Base-by-base conservation (phyloP, 2,113 vertebrate genomes). In the Cathartes aura region DNA sequence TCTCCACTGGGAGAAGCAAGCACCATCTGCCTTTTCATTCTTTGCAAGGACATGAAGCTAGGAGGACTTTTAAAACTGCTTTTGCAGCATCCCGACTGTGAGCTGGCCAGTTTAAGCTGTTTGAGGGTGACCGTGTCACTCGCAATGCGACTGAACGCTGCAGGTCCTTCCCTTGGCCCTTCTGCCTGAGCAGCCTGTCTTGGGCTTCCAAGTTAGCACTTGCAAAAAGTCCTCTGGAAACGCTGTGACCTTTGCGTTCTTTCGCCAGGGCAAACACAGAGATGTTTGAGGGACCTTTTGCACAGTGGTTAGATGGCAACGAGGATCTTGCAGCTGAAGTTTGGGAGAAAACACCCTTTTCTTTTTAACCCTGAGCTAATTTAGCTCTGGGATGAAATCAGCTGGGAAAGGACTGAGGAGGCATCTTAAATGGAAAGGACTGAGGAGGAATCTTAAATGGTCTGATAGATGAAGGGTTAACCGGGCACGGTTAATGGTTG, bases 1-100 rank as follows among this genome's bases (percentile, higher is more conserved):
- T 73, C 18, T 71, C 80, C 1, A 0, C 67, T 62, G 87, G 63
- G 87, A 78, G 82, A 91, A 87, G 67, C 40, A 83, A 89, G 7
- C 53, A 84, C 63, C 67, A 32, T 87, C 72, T 95, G 58, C 75
- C 81, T 89, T 95, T 70, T 36, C 42, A 12, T 48, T 81, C 81
- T 72, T 47, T 58, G 30, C 48, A 62, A 38, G 38, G 56, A 29
- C 0, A 1, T 32, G 34, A 74, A 85, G 50, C 38, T 88, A 45
- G 42, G 36, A 91, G 67, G 52, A 34, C 53, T 63, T 94, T 36
- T 12, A 26, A 82, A 92, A 52, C 4, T 5, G 48, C 48, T 43
- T 86, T 82, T 1, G 2, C 87, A 78, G 40, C 76, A n/a, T 34
- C 27, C 45, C 2, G 2, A 0, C 45, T 26, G 34, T 47, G 53